Evolutionary conservation across 1,140 invertebrate genomes (phyloP).

Genomic region (Drosophila jambulina): DNA sequence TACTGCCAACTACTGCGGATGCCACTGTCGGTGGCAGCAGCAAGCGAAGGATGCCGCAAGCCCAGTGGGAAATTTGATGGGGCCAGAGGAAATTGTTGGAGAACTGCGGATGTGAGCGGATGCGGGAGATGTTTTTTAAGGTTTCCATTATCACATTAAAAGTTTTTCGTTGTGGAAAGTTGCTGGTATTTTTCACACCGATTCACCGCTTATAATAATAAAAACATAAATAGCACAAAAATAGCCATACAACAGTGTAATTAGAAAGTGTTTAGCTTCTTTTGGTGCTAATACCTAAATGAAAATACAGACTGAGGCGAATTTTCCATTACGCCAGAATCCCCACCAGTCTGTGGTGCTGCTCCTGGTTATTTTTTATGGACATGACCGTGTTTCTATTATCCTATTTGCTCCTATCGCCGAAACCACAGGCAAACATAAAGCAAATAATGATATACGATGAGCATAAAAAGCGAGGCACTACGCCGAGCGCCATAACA

Average conservation of each 20-base stretch:
- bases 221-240: background rate
- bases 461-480: conserved; percentile 49
- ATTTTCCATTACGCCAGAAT: background rate
- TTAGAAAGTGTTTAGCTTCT: background rate
- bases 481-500: conserved; percentile 33
- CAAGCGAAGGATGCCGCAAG: background rate
- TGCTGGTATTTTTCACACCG: conserved; percentile 7
- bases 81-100: conserved; percentile 5
- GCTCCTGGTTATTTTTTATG: conserved; percentile 30
- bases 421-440: conserved; percentile 52
- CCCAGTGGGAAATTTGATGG: conserved; percentile 56
- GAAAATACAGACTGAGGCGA: no score
- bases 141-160: conserved; percentile 6
- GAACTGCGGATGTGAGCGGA: conserved; percentile 7
- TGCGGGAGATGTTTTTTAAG: conserved; percentile 11
- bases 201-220: background rate
- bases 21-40: conserved; percentile 32
- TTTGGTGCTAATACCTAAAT: background rate
- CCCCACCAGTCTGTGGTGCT: conserved; percentile 16
- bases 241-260: background rate
- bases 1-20: conserved; percentile 60
- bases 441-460: conserved; percentile 69
- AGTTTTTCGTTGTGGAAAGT: conserved; percentile 4
- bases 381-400: conserved; percentile 53
- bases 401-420: conserved; percentile 59